Base-by-base conservation (phyloP, 1,140 invertebrate genomes). In the Atta texana region DNA sequence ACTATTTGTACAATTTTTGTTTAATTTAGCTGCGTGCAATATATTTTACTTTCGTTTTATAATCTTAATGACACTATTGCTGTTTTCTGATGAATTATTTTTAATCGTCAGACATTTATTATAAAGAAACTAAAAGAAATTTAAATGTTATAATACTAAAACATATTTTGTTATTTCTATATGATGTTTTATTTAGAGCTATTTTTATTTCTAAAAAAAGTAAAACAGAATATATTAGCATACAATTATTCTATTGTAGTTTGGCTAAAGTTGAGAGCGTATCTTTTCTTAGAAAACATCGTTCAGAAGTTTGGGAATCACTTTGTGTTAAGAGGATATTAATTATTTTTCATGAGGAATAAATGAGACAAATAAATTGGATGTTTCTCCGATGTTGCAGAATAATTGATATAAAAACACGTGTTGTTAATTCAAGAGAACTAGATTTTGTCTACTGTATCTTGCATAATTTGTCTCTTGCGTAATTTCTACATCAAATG, bases 361-460 rank as follows among this genome's bases (percentile, higher is more conserved):
- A 39, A 69, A 69, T 49, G 5, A 66, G 28, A 34, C 18, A 8
- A 31, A 64, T 78, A 39, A 44, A 44, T 44, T 10, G 39, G 0
- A 66, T 7, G 59, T 64, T 49, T n/a, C 7, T 24, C 2, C 3
- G 24, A 31, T 31, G 0, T 31, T 31, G 31, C 31, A 31, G 34
- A n/a, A 59, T 49, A 31, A 66, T 91, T 91, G 77, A 49, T 82
- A 90, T 77, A 51, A 59, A 53, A 78, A 66, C 21, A 44, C 87
- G 16, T 85, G 5, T 34, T 34, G 5, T 34, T 34, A 34, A 5
- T 86, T 28, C 21, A 31, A 68, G 81, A 71, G 57, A 61, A 64
- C 12, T 49, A 82, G 12, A 68, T 61, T 68, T 63, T 71, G 66
- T 68, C 85, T 59, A 55, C n/a, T 69, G 34, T 39, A 0, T 34